A percentile compares a stretch with the other conserved stretches of the same genome.
These are phyloP conservation scores for Scytalopus superciliaris DNA, from an alignment of 2,113 vertebrate species.

Conservation along the genomic window DNA sequence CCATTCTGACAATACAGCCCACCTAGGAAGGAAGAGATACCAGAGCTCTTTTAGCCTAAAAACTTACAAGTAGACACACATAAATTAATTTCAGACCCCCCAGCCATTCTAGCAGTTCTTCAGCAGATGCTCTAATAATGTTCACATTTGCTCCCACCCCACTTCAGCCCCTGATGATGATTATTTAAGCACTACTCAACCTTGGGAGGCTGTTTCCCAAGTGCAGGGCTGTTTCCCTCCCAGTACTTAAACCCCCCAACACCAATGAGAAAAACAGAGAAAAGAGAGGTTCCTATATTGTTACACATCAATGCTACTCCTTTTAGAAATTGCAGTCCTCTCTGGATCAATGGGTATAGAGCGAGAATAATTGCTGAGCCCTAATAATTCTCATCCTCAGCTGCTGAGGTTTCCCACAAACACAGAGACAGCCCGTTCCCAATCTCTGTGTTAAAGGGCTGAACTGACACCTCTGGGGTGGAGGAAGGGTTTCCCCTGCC, in stretches of 20 bases:
- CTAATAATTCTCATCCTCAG: not conserved
- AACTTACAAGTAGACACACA: not conserved
- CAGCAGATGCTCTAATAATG: not conserved
- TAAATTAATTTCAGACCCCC: not conserved
- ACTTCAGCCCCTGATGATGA: not conserved
- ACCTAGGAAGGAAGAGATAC: not conserved
- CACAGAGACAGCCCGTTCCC: not conserved
- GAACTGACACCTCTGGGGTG: not conserved
- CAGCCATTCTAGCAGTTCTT: not conserved
- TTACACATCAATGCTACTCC: not conserved
- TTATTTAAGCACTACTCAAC: not conserved
- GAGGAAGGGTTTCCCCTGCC: not conserved
- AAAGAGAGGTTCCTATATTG: not conserved
- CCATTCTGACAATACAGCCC: not conserved
- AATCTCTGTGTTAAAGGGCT: not conserved
- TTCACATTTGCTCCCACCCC: not conserved
- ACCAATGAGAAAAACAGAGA: accelerated
- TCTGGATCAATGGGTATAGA: not conserved
- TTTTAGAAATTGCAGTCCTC: not conserved
- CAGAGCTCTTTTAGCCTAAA: not conserved
- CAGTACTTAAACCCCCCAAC: not conserved
- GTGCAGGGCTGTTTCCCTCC: not conserved
- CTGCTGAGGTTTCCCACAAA: not conserved
- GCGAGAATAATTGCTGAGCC: not conserved
- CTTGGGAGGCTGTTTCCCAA: not conserved